Evolutionary conservation across 2,888 invertebrate species (phyloP), one percentile per base, ranked within the genome.

Genomic region (Seira musarum): DNA sequence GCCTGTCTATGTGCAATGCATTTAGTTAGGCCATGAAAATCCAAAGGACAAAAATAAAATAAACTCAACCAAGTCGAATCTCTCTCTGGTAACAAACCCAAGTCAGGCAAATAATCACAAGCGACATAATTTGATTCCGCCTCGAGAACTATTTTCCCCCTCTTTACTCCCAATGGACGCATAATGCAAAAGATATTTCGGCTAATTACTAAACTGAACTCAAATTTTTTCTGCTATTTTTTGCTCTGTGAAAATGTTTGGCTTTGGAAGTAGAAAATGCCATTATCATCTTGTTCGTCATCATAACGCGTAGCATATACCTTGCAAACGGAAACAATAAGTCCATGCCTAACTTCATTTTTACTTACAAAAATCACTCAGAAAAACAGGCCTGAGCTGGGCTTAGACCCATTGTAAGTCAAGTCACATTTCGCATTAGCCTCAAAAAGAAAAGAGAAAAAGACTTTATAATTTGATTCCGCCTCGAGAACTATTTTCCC

Each of bases 31-130:
- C 40, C 61, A 40, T 60, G 67, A 60, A 67, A 74, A 69, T 35
- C 67, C 21, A 61, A 5, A 13, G 6, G 40, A 64, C 63, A 35
- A 68, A 68, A 68, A 76, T 67, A 67, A 49, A 68, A 68, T 76
- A 67, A 68, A 68, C 75, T 76, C 61, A 68, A 76, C 68, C 69
- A 76, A 68, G 63, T 24, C 61, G 75, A 68, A 8, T 40, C 40
- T 13, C 40, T 40, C 40, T 40, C 6, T 40, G 40, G 6, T 40
- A 40, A n/a, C 66, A 74, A 74, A 61, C 67, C 67, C 61, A n/a
- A 76, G 57, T 68, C 68, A 49, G 53, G 75, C 75, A 69, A 76
- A 76, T 76, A 76, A 69, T 76, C 68, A 40, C 64, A 76, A 67
- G 68, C 75, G 75, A 76, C 75, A 76, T 40, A 8, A 40, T 13